Conservation (phyloP, 1,140 invertebrate genomes). For the Caerostris extrusa region DNA sequence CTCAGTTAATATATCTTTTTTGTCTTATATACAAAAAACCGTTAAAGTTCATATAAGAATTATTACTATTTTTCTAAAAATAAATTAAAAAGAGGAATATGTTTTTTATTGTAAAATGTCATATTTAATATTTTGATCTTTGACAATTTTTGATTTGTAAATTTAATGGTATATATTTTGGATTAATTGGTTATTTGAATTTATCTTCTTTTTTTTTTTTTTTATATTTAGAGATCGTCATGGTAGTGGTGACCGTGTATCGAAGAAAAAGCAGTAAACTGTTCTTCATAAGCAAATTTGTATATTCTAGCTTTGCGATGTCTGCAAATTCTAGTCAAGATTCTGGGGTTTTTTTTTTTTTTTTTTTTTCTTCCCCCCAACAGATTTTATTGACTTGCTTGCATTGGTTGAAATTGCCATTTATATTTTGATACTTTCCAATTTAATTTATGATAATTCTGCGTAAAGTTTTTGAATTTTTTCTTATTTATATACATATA, state of each 20-base stretch:
- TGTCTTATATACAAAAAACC: too few relatives aligned
- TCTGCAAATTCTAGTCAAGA: constrained; percentile 24
- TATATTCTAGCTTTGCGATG: background rate
- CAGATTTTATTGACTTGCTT: background rate
- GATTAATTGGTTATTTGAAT: background rate
- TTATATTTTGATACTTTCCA: too few relatives aligned
- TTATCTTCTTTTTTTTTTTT: background rate
- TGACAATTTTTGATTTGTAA: too few relatives aligned
- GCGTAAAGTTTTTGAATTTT: background rate
- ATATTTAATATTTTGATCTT: too few relatives aligned
- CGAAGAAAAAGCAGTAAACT: constrained; percentile 55
- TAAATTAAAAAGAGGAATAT: too few relatives aligned
- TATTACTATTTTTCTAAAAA: too few relatives aligned
- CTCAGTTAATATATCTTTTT: too few relatives aligned
- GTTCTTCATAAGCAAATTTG: background rate
- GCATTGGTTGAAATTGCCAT: background rate
- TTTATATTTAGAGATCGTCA: constrained; percentile 56
- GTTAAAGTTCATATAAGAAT: too few relatives aligned
- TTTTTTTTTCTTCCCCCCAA: background rate
- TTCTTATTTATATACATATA: background rate
- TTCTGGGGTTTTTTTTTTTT: background rate
- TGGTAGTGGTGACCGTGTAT: constrained; percentile 55
- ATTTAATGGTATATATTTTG: background rate
- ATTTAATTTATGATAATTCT: background rate
- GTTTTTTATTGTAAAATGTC: too few relatives aligned